phyloP scores from a whole-genome alignment of 2,113 vertebrate species.

The Gallinago paraguaiae region DNA sequence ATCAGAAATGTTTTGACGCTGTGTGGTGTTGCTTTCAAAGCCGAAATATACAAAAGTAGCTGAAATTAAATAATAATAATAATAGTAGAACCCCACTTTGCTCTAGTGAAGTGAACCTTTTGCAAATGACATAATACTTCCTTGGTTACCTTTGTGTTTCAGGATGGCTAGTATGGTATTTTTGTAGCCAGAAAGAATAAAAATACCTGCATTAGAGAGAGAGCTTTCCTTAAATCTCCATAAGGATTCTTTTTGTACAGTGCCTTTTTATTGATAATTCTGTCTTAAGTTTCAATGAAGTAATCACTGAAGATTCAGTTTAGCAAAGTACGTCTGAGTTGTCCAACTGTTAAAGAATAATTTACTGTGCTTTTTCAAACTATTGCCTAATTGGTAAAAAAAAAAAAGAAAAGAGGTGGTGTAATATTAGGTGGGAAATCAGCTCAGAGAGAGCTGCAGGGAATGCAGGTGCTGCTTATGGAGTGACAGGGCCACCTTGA shows the following conservation, averaged over 20 bases:
- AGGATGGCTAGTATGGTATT: not conserved
- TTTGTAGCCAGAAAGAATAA: not conserved
- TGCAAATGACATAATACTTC: not conserved
- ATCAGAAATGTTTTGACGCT: not conserved
- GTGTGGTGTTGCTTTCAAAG: slow-evolving; percentile 8
- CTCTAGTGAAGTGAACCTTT: not conserved
- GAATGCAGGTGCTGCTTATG: not conserved
- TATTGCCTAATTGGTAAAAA: not conserved
- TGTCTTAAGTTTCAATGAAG: not conserved
- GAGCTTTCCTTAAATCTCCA: not conserved
- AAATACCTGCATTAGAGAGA: not conserved
- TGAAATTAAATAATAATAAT: not conserved
- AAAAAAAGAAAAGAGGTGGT: not conserved
- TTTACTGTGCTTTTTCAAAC: not conserved
- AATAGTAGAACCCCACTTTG: not conserved
- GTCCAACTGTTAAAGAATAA: not conserved
- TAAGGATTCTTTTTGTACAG: not conserved
- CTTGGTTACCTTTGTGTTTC: not conserved
- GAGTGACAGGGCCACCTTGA: not conserved
- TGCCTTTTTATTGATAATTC: not conserved
- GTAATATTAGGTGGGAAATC: not conserved
- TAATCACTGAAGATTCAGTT: not conserved
- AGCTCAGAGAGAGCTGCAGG: not conserved
- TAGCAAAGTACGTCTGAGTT: not conserved
- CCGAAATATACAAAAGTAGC: not conserved